phyloP scores from a whole-genome alignment of 2,797 vertebrate genomes.

The Neosilurus hyrtlii region DNA sequence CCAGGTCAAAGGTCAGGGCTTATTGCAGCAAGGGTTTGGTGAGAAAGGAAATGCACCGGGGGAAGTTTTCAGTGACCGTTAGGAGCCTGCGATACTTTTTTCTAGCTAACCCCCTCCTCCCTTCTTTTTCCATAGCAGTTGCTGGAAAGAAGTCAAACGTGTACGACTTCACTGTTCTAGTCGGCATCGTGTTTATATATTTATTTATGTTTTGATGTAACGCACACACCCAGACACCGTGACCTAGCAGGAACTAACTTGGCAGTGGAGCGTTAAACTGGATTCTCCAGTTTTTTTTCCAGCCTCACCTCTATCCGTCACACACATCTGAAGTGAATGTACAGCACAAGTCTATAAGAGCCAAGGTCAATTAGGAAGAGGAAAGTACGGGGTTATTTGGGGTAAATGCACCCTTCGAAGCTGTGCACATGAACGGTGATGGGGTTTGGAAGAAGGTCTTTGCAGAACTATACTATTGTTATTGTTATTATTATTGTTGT shows the following conservation, averaged over 20 bases:
- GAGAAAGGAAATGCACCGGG: conserved; percentile 54
- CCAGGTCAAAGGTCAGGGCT: conserved; percentile 67
- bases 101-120: too few relatives aligned
- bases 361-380: not conserved
- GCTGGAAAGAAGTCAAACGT: not conserved
- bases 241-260: not conserved
- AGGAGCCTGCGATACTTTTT: not conserved
- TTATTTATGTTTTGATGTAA: not conserved
- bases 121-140: not conserved
- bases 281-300: not conserved
- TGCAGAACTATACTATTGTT: too few relatives aligned
- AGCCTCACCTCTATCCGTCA: not conserved
- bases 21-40: conserved; percentile 61
- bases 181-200: not conserved
- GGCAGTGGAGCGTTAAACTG: not conserved
- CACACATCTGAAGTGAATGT: not conserved
- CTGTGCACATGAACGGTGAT: not conserved
- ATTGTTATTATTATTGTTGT: too few relatives aligned
- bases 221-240: not conserved
- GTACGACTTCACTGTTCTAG: not conserved
- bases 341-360: not conserved
- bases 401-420: not conserved
- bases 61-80: conserved; percentile 48
- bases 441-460: not conserved
- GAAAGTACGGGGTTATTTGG: not conserved